phyloP scores from a whole-genome alignment of 2,113 vertebrate species.

The Thalassoma bifasciatum region DNA sequence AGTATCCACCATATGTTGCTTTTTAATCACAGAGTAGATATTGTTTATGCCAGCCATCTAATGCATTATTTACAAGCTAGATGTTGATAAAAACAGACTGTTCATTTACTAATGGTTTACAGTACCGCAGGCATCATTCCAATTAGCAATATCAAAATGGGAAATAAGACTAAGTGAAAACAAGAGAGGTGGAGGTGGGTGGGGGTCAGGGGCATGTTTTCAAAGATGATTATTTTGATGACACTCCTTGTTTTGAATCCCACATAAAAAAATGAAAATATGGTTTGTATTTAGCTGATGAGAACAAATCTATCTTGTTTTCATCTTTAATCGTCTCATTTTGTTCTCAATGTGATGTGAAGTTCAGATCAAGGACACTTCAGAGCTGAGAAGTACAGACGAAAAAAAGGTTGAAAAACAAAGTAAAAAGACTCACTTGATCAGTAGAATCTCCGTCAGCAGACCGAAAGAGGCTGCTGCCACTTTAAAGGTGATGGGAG shows the following conservation, averaged over 20 bases:
- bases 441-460: slow-evolving; percentile 67
- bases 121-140: slow-evolving; percentile 91
- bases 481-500: slow-evolving; percentile 57
- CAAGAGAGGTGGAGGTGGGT: slow-evolving; percentile 25
- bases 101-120: slow-evolving; percentile 99
- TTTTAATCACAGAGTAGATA: slow-evolving; percentile 67
- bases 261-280: slow-evolving; percentile 59
- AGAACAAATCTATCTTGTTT: slow-evolving; percentile 25
- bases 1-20: slow-evolving; percentile 55
- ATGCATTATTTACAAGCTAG: slow-evolving; percentile 98
- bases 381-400: slow-evolving; percentile 9
- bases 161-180: slow-evolving; percentile 77
- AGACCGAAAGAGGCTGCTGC: slow-evolving; percentile 68
- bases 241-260: slow-evolving; percentile 50
- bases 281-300: slow-evolving; percentile 33
- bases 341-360: background rate
- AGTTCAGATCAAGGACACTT: slow-evolving; percentile 39
- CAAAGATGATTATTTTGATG: slow-evolving; percentile 55
- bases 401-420: slow-evolving; percentile 55
- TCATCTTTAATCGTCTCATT: slow-evolving; percentile 31
- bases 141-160: slow-evolving; percentile 90
- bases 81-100: slow-evolving; percentile 98
- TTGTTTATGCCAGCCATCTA: slow-evolving; percentile 91
- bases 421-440: slow-evolving; percentile 72
- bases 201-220: slow-evolving; percentile 52